These are phyloP conservation scores for Drosophila flavopinicola DNA, from an alignment of 2,888 invertebrate species.

Conservation along the genomic window DNA sequence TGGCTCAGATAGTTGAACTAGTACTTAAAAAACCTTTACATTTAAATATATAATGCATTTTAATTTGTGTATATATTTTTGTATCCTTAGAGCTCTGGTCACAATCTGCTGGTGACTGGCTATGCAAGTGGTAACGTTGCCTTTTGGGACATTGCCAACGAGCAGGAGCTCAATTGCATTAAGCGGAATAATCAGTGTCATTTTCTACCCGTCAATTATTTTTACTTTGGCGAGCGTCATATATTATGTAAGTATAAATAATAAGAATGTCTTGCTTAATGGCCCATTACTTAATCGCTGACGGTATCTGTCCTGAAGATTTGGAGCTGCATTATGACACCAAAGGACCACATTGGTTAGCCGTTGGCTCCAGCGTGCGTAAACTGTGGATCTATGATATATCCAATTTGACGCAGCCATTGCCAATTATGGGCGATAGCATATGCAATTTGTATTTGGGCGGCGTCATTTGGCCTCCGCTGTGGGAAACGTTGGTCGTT, in stretches of 20 bases:
- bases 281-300: neutral
- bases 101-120: constrained; percentile 86
- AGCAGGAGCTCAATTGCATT: constrained; percentile 77
- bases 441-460: constrained; percentile 57
- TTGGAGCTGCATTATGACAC: constrained; percentile 82
- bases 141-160: constrained; percentile 86
- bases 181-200: constrained; percentile 76
- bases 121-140: constrained; percentile 87
- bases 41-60: neutral
- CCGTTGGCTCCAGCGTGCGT: constrained; percentile 57
- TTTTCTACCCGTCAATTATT: constrained; percentile 85
- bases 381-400: constrained; percentile 76
- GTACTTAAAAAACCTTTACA: no score
- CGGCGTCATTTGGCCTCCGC: constrained; percentile 76
- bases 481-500: constrained; percentile 75
- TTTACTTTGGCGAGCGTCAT: constrained; percentile 86
- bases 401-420: constrained; percentile 66
- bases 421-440: constrained; percentile 55
- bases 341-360: constrained; percentile 81
- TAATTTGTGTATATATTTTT: constrained; percentile 68
- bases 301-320: constrained; percentile 50
- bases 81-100: constrained; percentile 69
- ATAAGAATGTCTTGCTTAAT: neutral
- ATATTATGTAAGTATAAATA: constrained; percentile 85
- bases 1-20: no score